A percentile compares a stretch with the other conserved stretches of the same genome.
These are phyloP conservation scores for Drosophila peninsularis DNA, from an alignment of 2,888 invertebrate species.

Conservation along the genomic window DNA sequence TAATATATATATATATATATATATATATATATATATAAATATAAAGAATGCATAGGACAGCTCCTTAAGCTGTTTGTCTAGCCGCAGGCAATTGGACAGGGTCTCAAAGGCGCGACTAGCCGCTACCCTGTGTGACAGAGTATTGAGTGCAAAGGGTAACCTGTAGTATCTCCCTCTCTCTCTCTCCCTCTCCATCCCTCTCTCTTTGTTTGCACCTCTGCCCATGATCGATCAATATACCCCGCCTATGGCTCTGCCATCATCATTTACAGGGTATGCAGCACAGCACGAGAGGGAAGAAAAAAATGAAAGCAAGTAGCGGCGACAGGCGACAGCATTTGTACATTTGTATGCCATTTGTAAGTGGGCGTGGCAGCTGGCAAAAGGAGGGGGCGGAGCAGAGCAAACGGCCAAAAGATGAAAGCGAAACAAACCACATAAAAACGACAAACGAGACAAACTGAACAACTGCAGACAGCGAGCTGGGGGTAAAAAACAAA, in stretches of 20 bases:
- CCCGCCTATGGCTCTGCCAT: not conserved
- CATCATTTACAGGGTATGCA: constrained; percentile 29
- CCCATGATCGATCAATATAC: not conserved
- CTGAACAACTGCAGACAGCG: constrained; percentile 9
- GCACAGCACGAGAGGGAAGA: not conserved
- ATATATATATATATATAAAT: not conserved
- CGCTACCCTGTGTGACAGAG: constrained; percentile 11
- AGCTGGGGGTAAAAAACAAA: not conserved
- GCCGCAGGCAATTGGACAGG: constrained; percentile 16
- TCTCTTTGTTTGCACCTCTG: too few species aligned
- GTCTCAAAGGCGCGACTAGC: not conserved
- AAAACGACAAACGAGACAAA: constrained; percentile 21
- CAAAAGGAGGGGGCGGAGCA: constrained; percentile 1
- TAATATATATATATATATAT: not conserved
- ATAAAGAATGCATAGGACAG: constrained; percentile 6
- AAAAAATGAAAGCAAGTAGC: not conserved
- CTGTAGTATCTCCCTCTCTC: not conserved
- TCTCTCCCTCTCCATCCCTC: not conserved
- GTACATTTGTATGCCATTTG: constrained; percentile 58
- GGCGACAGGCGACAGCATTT: constrained; percentile 29
- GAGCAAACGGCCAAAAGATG: constrained; percentile 35
- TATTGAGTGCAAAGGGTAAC: not conserved
- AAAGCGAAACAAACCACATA: constrained; percentile 43
- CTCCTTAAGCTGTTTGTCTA: constrained; percentile 40
- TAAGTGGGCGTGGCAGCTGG: constrained; percentile 39